Base-by-base conservation (phyloP, 2,113 vertebrate genomes). In the Isurus oxyrinchus region DNA sequence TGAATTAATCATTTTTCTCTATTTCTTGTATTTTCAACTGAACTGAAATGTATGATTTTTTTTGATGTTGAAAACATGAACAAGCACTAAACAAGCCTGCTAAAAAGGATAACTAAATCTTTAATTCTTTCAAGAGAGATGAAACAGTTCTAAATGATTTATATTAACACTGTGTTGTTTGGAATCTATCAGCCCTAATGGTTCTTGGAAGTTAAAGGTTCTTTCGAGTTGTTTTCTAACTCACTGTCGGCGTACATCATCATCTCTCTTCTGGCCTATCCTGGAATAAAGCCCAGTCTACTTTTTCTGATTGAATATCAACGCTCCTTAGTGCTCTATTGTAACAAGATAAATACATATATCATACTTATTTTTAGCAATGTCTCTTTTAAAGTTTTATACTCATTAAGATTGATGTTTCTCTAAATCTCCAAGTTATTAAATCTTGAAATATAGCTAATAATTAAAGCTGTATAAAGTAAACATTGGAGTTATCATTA, bases 251-350 rank as follows among this genome's bases (percentile, higher is more conserved):
- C 40, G 91, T 7, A 21, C 35, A 94, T 67, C 40, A 44, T 66
- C 93, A 63, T 94, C 61, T 66, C 35, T 63, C 61, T 67, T 67
- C 40, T 44, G 63, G 61, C 21, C n/a, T 67, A 40, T 67, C 13
- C 61, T 94, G 93, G 93, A 63, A 67, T 59, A 67, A 94, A 94
- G 63, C 93, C 59, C 93, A 94, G 59, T 94, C 21, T 94, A 94
- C 59, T 94, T 67, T 94, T 44, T n/a, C 93, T 94, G 63, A 94
- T 94, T 94, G 63, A 67, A 94, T 67, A 63, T 66, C 93, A 94
- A 94, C 59, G 10, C 19, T 94, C 93, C 49, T 67, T 44, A 66
- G 67, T 49, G 16, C 40, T 44, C n/a, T 63, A 94, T 67, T 94
- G 59, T 23, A 94, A 25, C n/a, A 66, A 67, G n/a, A 67, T 94